These are phyloP conservation scores for Synanceia verrucosa DNA, from an alignment of 2,797 vertebrate species.

Conservation along the genomic window DNA sequence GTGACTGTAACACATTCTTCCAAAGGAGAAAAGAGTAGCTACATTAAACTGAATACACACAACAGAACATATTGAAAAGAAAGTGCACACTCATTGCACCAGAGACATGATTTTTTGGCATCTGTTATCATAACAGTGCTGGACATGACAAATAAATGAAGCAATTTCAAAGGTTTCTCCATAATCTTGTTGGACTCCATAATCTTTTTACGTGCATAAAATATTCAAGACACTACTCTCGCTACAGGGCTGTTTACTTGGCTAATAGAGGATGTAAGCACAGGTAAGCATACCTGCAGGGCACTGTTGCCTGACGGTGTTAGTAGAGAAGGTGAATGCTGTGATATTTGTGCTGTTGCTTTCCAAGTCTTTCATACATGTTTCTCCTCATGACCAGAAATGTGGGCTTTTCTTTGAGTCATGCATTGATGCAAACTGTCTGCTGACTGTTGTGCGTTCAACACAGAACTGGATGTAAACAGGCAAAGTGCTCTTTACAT, in stretches of 20 bases:
- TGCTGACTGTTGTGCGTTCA: background rate
- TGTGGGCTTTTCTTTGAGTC: background rate
- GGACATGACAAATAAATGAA: background rate
- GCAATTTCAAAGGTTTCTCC: background rate
- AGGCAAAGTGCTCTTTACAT: background rate
- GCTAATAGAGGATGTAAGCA: too few relatives aligned
- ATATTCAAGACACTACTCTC: background rate
- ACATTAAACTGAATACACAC: background rate
- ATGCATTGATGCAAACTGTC: too few relatives aligned
- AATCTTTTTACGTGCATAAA: background rate
- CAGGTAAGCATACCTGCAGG: too few relatives aligned
- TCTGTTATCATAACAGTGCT: background rate
- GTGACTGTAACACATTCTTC: background rate
- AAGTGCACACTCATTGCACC: background rate
- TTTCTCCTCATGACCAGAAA: too few relatives aligned
- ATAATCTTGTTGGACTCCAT: background rate
- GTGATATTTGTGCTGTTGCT: background rate
- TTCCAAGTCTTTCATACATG: too few relatives aligned
- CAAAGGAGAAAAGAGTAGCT: background rate
- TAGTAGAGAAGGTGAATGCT: too few relatives aligned
- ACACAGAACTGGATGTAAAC: background rate
- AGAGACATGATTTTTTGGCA: background rate
- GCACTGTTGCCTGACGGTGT: too few relatives aligned
- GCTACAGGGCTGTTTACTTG: background rate
- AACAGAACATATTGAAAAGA: background rate